Conservation (phyloP, 1,140 invertebrate genomes). For the Drosophila oshimai region DNA sequence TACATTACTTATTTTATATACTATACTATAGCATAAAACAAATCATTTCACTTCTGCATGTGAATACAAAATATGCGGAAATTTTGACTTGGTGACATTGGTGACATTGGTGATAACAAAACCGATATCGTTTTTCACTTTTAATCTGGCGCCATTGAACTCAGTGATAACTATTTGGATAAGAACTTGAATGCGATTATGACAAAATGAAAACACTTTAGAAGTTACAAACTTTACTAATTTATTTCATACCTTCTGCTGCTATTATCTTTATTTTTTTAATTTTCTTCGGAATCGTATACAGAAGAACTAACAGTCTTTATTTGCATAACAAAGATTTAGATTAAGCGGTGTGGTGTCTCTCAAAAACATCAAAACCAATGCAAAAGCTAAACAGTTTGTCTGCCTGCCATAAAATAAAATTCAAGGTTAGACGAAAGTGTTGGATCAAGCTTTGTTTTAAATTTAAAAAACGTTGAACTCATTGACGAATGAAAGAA, state of each 20-base stretch:
- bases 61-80: too few relatives aligned
- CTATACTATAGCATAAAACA: too few relatives aligned
- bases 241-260: too few relatives aligned
- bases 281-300: too few relatives aligned
- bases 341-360: not conserved
- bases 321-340: constrained; percentile 18
- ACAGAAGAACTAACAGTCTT: too few relatives aligned
- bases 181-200: not conserved
- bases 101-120: not conserved
- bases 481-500: not conserved
- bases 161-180: not conserved
- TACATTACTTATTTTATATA: too few relatives aligned
- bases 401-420: not conserved
- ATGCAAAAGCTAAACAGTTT: not conserved
- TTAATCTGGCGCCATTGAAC: not conserved
- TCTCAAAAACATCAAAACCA: not conserved
- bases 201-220: too few relatives aligned
- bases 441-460: not conserved
- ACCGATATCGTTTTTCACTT: not conserved
- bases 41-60: too few relatives aligned
- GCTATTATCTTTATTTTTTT: not conserved
- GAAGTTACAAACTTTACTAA: too few relatives aligned
- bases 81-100: not conserved
- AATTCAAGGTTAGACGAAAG: constrained; percentile 21
- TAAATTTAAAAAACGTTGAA: constrained; percentile 5